A percentile compares a stretch with the other conserved stretches of the same genome.
phyloP scores from a whole-genome alignment of 2,888 invertebrate genomes.

The Tupiocoris notatus region DNA sequence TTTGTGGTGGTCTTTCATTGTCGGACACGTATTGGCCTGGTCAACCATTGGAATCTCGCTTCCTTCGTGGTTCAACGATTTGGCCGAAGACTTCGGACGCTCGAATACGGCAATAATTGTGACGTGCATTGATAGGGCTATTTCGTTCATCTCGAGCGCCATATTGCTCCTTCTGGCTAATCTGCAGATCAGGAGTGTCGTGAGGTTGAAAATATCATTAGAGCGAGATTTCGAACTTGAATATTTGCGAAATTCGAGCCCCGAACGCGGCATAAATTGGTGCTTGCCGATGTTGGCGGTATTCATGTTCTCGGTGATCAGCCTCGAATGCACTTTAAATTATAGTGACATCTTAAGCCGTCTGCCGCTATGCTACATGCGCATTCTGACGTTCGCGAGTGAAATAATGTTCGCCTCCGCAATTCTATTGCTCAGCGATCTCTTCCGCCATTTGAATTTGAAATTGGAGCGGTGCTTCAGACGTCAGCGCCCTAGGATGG shows the following conservation, averaged over 20 bases:
- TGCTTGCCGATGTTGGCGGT: not conserved
- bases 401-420: conserved; percentile 7
- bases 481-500: not conserved
- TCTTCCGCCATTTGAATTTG: conserved; percentile 7
- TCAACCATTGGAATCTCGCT: not conserved
- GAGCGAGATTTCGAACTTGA: not conserved
- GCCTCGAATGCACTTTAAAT: not conserved
- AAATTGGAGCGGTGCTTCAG: not conserved
- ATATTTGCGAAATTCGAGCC: not conserved
- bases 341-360: not conserved
- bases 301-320: not conserved
- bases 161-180: not conserved
- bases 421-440: not conserved
- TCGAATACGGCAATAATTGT: conserved; percentile 2
- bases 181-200: not conserved
- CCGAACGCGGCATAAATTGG: not conserved
- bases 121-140: not conserved
- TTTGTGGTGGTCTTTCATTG: not conserved
- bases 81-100: not conserved
- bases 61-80: not conserved
- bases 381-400: not conserved
- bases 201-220: not conserved
- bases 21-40: not conserved
- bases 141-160: not conserved
- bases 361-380: not conserved